A percentile compares a stretch with the other conserved stretches of the same genome.
These are phyloP conservation scores for Iphiclides podalirius DNA, from an alignment of 2,888 invertebrate species.

Conservation along the genomic window DNA sequence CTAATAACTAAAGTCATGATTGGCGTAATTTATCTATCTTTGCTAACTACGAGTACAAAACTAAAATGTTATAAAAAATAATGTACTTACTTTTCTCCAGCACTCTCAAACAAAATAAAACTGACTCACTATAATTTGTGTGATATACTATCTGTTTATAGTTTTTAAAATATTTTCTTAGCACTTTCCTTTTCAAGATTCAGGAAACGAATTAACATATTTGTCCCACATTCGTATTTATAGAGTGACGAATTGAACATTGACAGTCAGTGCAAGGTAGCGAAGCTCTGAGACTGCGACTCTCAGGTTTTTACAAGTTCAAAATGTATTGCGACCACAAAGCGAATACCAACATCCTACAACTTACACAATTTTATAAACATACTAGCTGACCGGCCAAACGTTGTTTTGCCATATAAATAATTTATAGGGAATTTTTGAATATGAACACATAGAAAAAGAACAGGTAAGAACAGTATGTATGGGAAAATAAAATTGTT, in stretches of 20 bases:
- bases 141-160: slow-evolving; percentile 16
- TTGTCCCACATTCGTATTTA: slow-evolving; percentile 14
- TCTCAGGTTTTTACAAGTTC: slow-evolving; percentile 25
- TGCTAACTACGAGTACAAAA: slow-evolving; percentile 8
- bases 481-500: no score
- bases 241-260: slow-evolving; percentile 24
- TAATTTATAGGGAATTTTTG: no score
- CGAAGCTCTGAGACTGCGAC: no score
- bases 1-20: slow-evolving; percentile 2
- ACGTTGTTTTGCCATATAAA: no score
- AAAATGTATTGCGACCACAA: slow-evolving; percentile 23
- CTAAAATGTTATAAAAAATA: slow-evolving; percentile 13
- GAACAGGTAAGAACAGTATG: no score
- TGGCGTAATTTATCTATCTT: slow-evolving; percentile 3
- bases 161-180: slow-evolving; percentile 20
- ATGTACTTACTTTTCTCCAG: slow-evolving; percentile 3
- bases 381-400: no score
- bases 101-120: not conserved
- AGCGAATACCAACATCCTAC: slow-evolving; percentile 26
- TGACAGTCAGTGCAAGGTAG: slow-evolving; percentile 24
- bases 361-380: slow-evolving; percentile 26
- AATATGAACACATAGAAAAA: no score
- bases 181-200: slow-evolving; percentile 22
- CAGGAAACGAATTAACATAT: slow-evolving; percentile 25
- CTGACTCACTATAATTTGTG: not conserved